phyloP scores from a whole-genome alignment of 1,140 invertebrate genomes.

The Aphaenogaster floridana region DNA sequence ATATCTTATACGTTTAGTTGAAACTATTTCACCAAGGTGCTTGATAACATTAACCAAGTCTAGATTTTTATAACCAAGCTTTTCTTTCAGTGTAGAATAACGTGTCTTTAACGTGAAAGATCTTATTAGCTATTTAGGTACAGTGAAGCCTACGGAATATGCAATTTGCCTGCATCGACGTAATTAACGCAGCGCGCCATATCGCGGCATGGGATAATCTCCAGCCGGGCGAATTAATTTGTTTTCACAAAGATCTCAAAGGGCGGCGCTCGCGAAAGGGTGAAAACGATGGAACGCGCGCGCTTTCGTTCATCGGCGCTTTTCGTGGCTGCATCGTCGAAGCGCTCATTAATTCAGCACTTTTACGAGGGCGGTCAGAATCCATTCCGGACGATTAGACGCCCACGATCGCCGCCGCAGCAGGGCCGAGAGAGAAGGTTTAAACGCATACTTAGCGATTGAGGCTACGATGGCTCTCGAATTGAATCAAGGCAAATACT shows the following conservation, averaged over 20 bases:
- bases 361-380: constrained; percentile 38
- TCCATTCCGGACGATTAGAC: constrained; percentile 51
- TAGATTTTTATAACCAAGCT: neutral
- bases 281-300: neutral
- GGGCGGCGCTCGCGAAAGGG: neutral
- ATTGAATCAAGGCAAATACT: constrained; percentile 59
- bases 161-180: neutral
- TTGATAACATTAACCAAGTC: no score
- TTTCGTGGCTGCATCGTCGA: constrained; percentile 33
- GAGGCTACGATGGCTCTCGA: constrained; percentile 46
- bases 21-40: no score
- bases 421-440: neutral
- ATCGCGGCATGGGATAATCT: constrained; percentile 8
- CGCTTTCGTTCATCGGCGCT: constrained; percentile 44
- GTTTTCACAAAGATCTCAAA: constrained; percentile 54
- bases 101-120: neutral
- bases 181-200: neutral
- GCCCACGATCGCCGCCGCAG: neutral
- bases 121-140: constrained; percentile 6
- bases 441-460: constrained; percentile 48
- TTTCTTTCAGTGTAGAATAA: no score
- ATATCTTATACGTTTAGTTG: no score
- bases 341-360: constrained; percentile 30
- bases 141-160: neutral
- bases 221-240: constrained; percentile 42